These are phyloP conservation scores for Dicyrtoma fusca DNA, from an alignment of 2,888 invertebrate genomes.

Conservation along the genomic window DNA sequence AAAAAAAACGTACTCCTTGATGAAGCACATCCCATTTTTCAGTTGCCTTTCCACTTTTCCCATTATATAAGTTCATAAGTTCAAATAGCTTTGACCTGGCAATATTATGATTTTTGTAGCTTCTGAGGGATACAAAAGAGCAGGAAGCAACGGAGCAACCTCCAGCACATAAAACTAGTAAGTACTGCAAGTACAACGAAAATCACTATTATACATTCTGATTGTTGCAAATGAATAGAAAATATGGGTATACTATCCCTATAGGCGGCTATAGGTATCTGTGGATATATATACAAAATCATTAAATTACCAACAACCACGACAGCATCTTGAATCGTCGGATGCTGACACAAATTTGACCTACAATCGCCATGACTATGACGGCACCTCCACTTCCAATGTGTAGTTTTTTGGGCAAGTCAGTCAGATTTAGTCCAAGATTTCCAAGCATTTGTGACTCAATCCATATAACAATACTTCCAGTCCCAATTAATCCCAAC, in stretches of 20 bases:
- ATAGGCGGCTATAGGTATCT: not conserved
- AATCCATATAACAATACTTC: not conserved
- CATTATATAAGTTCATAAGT: constrained; percentile 19
- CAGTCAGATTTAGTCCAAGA: constrained; percentile 8
- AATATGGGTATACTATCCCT: not conserved
- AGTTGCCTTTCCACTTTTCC: constrained; percentile 10
- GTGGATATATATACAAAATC: not conserved
- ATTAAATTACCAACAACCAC: constrained; percentile 20
- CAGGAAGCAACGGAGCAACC: constrained; percentile 5
- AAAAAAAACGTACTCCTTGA: constrained; percentile 4
- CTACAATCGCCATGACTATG: constrained; percentile 14
- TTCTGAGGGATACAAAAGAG: constrained; percentile 6
- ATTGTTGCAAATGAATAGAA: not conserved
- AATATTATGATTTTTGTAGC: constrained; percentile 19
- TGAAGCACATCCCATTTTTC: constrained; percentile 25
- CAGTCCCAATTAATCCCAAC: not conserved
- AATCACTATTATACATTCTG: not conserved
- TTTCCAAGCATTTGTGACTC: constrained; percentile 6
- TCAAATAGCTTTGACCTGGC: constrained; percentile 7
- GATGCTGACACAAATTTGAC: constrained; percentile 4
- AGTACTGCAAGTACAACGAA: constrained; percentile 8
- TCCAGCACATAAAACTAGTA: constrained; percentile 16
- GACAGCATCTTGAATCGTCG: constrained; percentile 20
- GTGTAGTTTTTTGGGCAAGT: constrained; percentile 4
- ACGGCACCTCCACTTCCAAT: constrained; percentile 14